Evolutionary conservation across 1,140 invertebrate species (phyloP), one percentile per base, ranked within the genome.

Genomic region (Holotrichia oblita): DNA sequence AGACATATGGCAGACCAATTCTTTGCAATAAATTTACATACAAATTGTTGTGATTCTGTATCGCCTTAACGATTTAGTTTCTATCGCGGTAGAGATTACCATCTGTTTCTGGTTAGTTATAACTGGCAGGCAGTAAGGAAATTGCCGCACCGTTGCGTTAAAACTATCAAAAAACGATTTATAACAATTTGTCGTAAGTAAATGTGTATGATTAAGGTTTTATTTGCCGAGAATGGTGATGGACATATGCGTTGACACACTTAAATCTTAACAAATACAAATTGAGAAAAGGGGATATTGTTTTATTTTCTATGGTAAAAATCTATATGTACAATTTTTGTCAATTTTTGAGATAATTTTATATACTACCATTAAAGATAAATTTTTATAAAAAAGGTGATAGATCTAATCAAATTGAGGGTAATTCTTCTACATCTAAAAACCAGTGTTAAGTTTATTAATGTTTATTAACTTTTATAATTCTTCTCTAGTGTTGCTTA

Each of bases 101-200:
- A 55, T 55, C 48, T 55, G 48, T 6, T 55, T n/a, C 12, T 14
- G 17, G n/a, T 3, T 55, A 55, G 48, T 55, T n/a, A n/a, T 17
- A 17, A 55, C 12, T 55, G 2, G 17, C 17, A 55, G n/a, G 14
- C 6, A 3, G 17, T 55, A 55, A 55, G 14, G 14, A 3, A 55
- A 55, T 55, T 55, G 14, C 14, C 12, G 14, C 6, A 6, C n/a
- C 17, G 6, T 17, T 17, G 6, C n/a, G 17, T 6, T 7, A 55
- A 55, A 55, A n/a, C 48, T 55, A 55, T 55, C 48, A 55, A 55
- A 20, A 55, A 55, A n/a, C 48, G 14, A 55, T 55, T 55, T 55
- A n/a, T 55, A 55, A 55, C 14, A 55, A 55, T 55, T 55, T 55
- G 48, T 55, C 48, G 7, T n/a, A 3, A 14, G n/a, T n/a, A 17